phyloP scores from a whole-genome alignment of 1,140 invertebrate species.

The Hypothenemus hampei region DNA sequence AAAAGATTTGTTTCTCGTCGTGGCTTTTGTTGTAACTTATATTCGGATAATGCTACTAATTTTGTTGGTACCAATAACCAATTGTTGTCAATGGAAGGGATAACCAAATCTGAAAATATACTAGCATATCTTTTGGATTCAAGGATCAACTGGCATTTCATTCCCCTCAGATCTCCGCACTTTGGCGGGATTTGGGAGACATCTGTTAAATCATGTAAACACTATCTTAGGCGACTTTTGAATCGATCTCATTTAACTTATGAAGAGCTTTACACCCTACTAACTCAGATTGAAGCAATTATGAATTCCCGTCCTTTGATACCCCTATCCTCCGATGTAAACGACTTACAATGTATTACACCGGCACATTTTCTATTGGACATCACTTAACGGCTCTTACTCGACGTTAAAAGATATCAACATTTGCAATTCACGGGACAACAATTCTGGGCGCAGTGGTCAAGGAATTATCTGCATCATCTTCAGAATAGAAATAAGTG shows the following conservation, averaged over 20 bases:
- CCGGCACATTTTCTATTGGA: slow-evolving; percentile 41
- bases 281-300: slow-evolving; percentile 34
- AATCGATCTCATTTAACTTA: slow-evolving; percentile 32
- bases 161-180: slow-evolving; percentile 35
- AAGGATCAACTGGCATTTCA: slow-evolving; percentile 43
- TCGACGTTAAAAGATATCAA: slow-evolving; percentile 28
- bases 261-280: slow-evolving; percentile 37
- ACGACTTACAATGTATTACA: slow-evolving; percentile 34
- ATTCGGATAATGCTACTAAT: slow-evolving; percentile 26
- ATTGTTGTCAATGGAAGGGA: slow-evolving; percentile 2
- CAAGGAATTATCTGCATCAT: slow-evolving; percentile 31
- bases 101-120: not conserved
- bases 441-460: slow-evolving; percentile 36
- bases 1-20: slow-evolving; percentile 37
- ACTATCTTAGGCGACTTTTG: slow-evolving; percentile 31
- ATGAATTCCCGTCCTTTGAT: slow-evolving; percentile 35
- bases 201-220: slow-evolving; percentile 34
- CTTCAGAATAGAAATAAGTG: slow-evolving; percentile 32
- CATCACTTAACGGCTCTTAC: slow-evolving; percentile 38
- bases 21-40: slow-evolving; percentile 34
- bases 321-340: slow-evolving; percentile 30
- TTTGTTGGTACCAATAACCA: slow-evolving; percentile 13
- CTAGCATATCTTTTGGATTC: not conserved
- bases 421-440: slow-evolving; percentile 30
- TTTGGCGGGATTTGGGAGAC: slow-evolving; percentile 44